Evolutionary conservation across 2,113 vertebrate genomes (phyloP).

Genomic region (Phrynocephalus versicolor): DNA sequence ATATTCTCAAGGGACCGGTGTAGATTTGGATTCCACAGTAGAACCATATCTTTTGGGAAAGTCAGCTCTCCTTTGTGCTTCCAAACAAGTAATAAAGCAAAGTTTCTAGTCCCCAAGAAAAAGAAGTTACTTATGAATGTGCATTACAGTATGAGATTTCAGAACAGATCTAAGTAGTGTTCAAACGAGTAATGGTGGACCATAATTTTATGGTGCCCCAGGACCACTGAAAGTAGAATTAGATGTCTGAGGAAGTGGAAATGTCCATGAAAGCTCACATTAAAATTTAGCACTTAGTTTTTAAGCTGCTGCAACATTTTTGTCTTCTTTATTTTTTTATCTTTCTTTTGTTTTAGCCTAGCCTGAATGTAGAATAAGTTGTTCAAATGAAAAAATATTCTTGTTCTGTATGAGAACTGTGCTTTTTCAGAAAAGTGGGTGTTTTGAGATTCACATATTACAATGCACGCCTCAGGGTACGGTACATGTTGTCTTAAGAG

Average conservation of each 20-base stretch:
- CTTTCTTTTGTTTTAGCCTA: neutral
- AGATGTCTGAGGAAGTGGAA: no score
- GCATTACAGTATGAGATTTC: neutral
- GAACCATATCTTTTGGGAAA: neutral
- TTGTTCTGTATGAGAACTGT: neutral
- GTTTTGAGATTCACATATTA: neutral
- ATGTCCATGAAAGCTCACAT: neutral
- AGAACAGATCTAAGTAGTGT: neutral
- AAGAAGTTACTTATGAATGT: neutral
- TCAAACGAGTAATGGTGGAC: no score
- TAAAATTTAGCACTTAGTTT: no score
- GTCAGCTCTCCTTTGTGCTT: neutral
- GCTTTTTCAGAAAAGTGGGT: neutral
- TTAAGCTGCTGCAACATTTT: no score
- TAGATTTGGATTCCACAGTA: neutral
- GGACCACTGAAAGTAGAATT: no score
- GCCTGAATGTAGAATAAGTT: neutral
- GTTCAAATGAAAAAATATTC: neutral
- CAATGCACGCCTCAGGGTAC: neutral
- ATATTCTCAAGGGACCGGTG: neutral
- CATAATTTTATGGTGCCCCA: no score
- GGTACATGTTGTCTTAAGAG: neutral
- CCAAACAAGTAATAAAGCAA: neutral
- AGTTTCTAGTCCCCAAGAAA: neutral
- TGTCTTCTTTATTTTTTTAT: no score